Percentiles rank a stretch among this genome's conserved stretches.
These are phyloP conservation scores for Manis crassicaudata DNA, from an alignment of 2,797 vertebrate species.

Conservation along the genomic window DNA sequence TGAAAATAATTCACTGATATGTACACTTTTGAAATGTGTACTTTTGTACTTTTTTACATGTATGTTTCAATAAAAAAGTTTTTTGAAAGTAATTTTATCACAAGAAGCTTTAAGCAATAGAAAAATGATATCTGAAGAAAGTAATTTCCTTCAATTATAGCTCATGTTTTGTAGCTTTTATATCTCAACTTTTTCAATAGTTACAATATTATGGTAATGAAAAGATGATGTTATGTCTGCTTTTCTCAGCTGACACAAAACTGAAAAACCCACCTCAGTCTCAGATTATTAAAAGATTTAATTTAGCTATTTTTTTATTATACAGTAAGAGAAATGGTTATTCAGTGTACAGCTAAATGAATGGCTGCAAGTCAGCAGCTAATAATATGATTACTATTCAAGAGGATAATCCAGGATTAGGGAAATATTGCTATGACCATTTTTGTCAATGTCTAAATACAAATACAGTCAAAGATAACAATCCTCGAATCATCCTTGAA, in stretches of 20 bases:
- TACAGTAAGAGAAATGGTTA: neutral
- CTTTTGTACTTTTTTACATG: neutral
- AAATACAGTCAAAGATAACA: neutral
- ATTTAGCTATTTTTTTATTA: neutral
- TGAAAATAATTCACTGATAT: neutral
- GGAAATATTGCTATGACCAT: neutral
- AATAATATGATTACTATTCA: neutral
- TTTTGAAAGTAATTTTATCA: neutral
- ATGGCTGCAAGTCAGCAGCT: neutral
- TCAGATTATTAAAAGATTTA: constrained; percentile 34
- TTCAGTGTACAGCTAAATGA: neutral
- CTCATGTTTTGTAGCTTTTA: constrained; percentile 8
- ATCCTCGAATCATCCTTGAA: neutral
- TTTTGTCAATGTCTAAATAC: neutral
- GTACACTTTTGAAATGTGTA: neutral
- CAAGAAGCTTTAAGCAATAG: constrained; percentile 38
- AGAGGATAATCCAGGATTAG: neutral
- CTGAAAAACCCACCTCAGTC: neutral
- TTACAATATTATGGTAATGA: constrained; percentile 46
- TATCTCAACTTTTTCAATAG: constrained; percentile 7
- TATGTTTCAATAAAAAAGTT: neutral
- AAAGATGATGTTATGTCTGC: constrained; percentile 9
- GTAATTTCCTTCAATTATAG: constrained; percentile 41
- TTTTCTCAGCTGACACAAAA: constrained; percentile 34
- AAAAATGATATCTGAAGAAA: constrained; percentile 46